Evolutionary conservation across 2,888 invertebrate species (phyloP).

Genomic region (Deroplatys truncata): DNA sequence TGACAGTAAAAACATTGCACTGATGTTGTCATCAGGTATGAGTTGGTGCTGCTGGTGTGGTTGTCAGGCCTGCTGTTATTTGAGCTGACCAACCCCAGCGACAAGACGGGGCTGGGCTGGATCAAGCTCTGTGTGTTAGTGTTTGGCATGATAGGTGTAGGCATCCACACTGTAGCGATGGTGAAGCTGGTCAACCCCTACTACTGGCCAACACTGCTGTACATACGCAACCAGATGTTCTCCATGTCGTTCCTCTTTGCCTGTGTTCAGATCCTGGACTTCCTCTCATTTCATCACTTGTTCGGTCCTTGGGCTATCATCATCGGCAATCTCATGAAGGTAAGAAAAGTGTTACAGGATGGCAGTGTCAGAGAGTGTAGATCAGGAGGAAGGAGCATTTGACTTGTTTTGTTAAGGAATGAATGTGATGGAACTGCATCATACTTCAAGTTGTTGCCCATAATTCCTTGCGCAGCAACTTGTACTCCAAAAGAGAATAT

Average conservation of each 20-base stretch:
- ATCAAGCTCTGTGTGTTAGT: slow-evolving; percentile 83
- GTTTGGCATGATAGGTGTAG: slow-evolving; percentile 86
- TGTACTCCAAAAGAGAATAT: no score
- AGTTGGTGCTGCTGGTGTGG: slow-evolving; percentile 93
- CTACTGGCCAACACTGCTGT: slow-evolving; percentile 84
- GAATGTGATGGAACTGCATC: no score
- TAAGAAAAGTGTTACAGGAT: not conserved
- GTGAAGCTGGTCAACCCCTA: slow-evolving; percentile 58
- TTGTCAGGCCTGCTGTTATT: slow-evolving; percentile 90
- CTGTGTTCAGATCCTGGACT: slow-evolving; percentile 96
- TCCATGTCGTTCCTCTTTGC: slow-evolving; percentile 92
- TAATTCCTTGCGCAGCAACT: no score
- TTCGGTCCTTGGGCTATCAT: slow-evolving; percentile 99
- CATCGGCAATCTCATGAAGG: slow-evolving; percentile 87
- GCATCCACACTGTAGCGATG: slow-evolving; percentile 80
- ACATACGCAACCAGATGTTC: slow-evolving; percentile 94
- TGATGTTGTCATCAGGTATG: slow-evolving; percentile 53
- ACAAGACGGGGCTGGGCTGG: slow-evolving; percentile 94
- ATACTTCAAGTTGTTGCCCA: no score
- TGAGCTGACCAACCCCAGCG: slow-evolving; percentile 96
- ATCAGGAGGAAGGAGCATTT: no score
- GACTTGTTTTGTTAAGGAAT: no score
- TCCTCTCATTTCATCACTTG: slow-evolving; percentile 96
- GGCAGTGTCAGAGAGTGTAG: no score
- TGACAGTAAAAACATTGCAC: no score